These are phyloP conservation scores for Bucorvus abyssinicus DNA, from an alignment of 2,797 vertebrate genomes.

Conservation along the genomic window DNA sequence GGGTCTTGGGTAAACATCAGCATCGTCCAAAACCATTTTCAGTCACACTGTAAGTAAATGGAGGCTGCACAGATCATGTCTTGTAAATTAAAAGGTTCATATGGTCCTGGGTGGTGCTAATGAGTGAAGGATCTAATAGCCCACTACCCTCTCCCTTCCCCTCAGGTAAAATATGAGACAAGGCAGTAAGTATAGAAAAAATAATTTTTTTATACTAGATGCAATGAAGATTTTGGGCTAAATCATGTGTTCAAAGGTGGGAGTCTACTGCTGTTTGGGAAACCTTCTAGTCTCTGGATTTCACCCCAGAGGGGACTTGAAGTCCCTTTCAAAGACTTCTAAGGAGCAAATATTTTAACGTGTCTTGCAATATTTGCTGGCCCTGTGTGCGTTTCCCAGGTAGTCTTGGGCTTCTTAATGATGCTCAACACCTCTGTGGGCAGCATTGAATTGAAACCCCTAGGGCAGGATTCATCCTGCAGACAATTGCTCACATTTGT, in stretches of 20 bases:
- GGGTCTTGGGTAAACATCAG: neutral
- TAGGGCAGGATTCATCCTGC: neutral
- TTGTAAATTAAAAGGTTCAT: neutral
- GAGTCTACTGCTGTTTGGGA: neutral
- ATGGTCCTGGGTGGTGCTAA: neutral
- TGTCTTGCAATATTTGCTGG: neutral
- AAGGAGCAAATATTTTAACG: neutral
- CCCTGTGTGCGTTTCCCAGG: neutral
- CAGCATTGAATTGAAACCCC: neutral
- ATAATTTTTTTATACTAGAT: neutral
- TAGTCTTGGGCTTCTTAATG: neutral
- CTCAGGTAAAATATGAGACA: neutral
- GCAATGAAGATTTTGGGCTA: neutral
- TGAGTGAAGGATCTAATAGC: accelerated
- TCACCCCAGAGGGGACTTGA: neutral
- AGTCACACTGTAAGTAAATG: neutral
- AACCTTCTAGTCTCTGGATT: neutral
- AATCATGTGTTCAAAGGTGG: neutral
- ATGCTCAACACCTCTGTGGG: accelerated
- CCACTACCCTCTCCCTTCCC: accelerated
- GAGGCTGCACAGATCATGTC: neutral
- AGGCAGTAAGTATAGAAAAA: neutral
- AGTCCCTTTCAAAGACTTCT: neutral
- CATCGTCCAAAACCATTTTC: neutral
- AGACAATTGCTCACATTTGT: neutral